Evolutionary conservation across 2,113 vertebrate species (phyloP).

Genomic region (Gallinago jamesoni): DNA sequence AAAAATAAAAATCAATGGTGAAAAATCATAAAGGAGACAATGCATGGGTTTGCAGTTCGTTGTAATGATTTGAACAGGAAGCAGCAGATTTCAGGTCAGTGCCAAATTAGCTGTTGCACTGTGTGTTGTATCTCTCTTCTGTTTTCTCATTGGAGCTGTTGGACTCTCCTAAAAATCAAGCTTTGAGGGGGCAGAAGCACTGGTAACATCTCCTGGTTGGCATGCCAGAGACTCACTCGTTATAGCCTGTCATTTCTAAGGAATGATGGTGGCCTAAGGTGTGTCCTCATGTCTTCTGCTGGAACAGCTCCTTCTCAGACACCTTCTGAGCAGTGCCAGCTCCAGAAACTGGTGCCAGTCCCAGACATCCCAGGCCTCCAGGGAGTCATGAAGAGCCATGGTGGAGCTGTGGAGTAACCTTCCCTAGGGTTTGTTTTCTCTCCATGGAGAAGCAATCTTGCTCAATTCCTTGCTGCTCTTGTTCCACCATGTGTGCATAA

Average conservation of each 20-base stretch:
- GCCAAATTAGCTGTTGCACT: background rate
- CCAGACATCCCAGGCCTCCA: background rate
- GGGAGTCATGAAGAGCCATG: accelerated
- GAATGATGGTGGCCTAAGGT: background rate
- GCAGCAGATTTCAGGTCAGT: background rate
- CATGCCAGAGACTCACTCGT: accelerated
- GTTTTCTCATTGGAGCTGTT: background rate
- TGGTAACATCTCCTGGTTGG: background rate
- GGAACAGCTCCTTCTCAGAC: background rate
- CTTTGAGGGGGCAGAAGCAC: background rate
- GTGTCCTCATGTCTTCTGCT: background rate
- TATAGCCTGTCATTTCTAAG: background rate
- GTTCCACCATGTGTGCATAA: background rate
- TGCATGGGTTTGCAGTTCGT: background rate
- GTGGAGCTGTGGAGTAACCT: background rate
- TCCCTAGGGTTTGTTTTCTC: background rate
- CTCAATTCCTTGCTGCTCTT: background rate
- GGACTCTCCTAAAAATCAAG: background rate
- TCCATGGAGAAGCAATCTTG: background rate
- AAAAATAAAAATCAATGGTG: background rate
- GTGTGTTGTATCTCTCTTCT: background rate
- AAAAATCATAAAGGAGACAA: background rate
- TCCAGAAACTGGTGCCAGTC: background rate
- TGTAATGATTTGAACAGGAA: background rate
- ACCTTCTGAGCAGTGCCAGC: accelerated